Conservation (phyloP, 2,113 vertebrate species). For the Cariama cristata region DNA sequence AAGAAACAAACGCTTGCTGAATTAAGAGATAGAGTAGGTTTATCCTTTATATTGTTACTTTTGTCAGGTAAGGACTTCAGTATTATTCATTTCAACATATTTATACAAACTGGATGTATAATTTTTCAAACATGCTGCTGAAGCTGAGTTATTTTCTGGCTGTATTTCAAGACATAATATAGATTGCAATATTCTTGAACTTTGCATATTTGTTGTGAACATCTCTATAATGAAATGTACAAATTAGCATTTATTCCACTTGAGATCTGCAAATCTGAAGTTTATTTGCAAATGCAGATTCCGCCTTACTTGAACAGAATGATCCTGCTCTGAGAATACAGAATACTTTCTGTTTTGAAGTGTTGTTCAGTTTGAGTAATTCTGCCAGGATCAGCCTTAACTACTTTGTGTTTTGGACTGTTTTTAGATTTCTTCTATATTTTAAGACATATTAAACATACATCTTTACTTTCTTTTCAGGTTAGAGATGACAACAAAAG, state of each 20-base stretch:
- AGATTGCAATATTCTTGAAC: not conserved
- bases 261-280: not conserved
- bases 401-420: not conserved
- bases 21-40: not conserved
- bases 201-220: not conserved
- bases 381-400: not conserved
- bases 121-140: not conserved
- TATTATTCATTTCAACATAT: not conserved
- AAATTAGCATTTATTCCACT: not conserved
- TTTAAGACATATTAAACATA: not conserved
- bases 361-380: not conserved
- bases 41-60: not conserved
- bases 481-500: slow-evolving; percentile 94
- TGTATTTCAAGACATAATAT: not conserved
- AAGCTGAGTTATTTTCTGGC: not conserved
- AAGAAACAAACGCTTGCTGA: not conserved
- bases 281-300: not conserved
- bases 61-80: not conserved
- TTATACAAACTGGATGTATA: not conserved
- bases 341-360: not conserved
- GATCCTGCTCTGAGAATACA: not conserved
- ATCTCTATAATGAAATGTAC: not conserved
- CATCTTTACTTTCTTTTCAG: slow-evolving; percentile 70
- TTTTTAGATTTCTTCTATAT: not conserved
- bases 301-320: not conserved